Evolutionary conservation across 1,140 invertebrate genomes (phyloP).

Genomic region (Psilanteris sp.): DNA sequence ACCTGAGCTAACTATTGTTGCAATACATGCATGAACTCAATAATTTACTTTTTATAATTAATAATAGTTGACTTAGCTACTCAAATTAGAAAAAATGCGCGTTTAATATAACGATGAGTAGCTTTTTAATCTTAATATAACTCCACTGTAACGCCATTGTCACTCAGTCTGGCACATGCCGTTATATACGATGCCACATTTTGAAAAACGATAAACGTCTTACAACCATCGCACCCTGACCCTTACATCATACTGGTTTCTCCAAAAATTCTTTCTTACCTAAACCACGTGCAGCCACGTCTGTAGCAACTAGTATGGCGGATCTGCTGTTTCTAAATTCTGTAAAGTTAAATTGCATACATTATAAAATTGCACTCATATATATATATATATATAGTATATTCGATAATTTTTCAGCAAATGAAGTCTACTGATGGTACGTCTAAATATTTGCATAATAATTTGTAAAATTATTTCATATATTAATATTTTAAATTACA

Average conservation of each 20-base stretch:
- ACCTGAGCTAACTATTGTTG: constrained; percentile 54
- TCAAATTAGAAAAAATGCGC: constrained; percentile 4
- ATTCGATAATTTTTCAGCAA: too few species aligned
- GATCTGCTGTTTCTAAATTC: constrained; percentile 87
- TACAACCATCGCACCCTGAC: constrained; percentile 80
- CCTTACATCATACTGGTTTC: constrained; percentile 76
- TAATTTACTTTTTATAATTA: too few species aligned
- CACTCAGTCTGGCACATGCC: constrained; percentile 80
- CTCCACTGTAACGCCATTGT: constrained; percentile 70
- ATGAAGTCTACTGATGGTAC: too few species aligned
- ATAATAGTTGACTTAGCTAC: constrained; percentile 7
- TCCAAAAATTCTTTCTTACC: constrained; percentile 82
- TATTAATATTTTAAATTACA: too few species aligned
- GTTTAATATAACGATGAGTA: neutral
- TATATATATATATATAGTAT: too few species aligned
- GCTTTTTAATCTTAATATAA: constrained; percentile 5
- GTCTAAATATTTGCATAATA: too few species aligned
- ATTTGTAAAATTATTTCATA: too few species aligned
- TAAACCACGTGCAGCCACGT: constrained; percentile 91
- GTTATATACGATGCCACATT: constrained; percentile 79
- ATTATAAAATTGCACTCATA: too few species aligned
- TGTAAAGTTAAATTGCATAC: too few species aligned
- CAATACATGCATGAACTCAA: constrained; percentile 5
- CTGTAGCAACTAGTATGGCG: constrained; percentile 90
- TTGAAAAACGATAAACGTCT: constrained; percentile 67